Evolutionary conservation across 2,888 invertebrate species (phyloP).

Genomic region (Odontomyia ornata): DNA sequence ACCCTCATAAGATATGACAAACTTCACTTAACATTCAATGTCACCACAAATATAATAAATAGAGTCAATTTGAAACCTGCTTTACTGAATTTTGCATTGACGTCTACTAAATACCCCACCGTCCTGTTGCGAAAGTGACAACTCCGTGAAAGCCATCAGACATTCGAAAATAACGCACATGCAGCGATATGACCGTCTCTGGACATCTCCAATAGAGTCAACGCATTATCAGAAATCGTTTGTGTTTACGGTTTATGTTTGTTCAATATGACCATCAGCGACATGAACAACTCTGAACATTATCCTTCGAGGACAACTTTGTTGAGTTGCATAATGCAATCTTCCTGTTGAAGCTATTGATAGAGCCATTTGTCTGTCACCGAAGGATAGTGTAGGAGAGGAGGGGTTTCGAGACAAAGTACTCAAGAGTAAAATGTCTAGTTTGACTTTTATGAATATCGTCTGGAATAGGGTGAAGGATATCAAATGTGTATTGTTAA

Average conservation of each 20-base stretch:
- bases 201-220: not conserved
- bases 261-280: conserved; percentile 44
- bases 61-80: no score
- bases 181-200: conserved; percentile 25
- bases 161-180: conserved; percentile 12
- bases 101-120: not conserved
- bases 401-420: not conserved
- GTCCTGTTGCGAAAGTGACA: conserved; percentile 44
- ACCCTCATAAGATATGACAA: no score
- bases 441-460: not conserved
- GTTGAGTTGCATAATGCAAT: conserved; percentile 41
- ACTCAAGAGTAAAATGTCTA: conserved; percentile 11
- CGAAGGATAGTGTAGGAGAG: not conserved
- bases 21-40: no score
- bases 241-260: conserved; percentile 50
- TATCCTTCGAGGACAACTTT: conserved; percentile 31
- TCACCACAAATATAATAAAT: no score
- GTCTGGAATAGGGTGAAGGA: not conserved
- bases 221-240: conserved; percentile 47
- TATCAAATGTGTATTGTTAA: no score
- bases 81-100: no score
- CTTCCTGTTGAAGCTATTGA: conserved; percentile 31
- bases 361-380: conserved; percentile 8
- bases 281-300: conserved; percentile 42
- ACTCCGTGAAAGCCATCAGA: conserved; percentile 27